A percentile compares a stretch with the other conserved stretches of the same genome.
These are phyloP conservation scores for Spodoptera exigua DNA, from an alignment of 2,888 invertebrate species.

Conservation along the genomic window DNA sequence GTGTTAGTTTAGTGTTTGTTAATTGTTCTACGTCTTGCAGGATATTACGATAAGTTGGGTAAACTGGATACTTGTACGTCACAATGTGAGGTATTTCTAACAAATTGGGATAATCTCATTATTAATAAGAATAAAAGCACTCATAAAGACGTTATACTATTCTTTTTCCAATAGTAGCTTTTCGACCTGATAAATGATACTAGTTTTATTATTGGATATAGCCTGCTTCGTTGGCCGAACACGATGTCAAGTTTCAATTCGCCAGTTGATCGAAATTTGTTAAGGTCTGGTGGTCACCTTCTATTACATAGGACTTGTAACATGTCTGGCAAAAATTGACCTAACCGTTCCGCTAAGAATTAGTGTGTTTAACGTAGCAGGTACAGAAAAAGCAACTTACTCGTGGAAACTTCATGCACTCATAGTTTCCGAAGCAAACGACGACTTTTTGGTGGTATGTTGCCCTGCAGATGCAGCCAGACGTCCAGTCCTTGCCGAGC, in stretches of 20 bases:
- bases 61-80: conserved; percentile 20
- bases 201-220: no score
- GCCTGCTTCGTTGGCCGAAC: no score
- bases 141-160: no score
- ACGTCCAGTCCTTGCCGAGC: conserved; percentile 73
- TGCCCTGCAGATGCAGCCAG: conserved; percentile 88
- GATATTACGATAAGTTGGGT: conserved; percentile 37
- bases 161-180: no score
- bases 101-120: conserved; percentile 1
- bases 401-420: conserved; percentile 85
- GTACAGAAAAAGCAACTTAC: conserved; percentile 56
- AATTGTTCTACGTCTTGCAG: conserved; percentile 37
- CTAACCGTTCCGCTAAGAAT: no score
- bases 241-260: no score
- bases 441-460: conserved; percentile 69
- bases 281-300: no score
- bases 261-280: no score
- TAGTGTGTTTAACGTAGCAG: background rate
- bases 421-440: conserved; percentile 88
- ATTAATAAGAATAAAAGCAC: no score
- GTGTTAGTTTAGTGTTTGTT: conserved; percentile 29
- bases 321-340: no score
- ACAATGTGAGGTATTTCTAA: background rate
- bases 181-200: no score
- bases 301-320: no score